Evolutionary conservation across 2,113 vertebrate genomes (phyloP), one percentile per base, ranked within the genome.

Genomic region (Chaetura pelagica): DNA sequence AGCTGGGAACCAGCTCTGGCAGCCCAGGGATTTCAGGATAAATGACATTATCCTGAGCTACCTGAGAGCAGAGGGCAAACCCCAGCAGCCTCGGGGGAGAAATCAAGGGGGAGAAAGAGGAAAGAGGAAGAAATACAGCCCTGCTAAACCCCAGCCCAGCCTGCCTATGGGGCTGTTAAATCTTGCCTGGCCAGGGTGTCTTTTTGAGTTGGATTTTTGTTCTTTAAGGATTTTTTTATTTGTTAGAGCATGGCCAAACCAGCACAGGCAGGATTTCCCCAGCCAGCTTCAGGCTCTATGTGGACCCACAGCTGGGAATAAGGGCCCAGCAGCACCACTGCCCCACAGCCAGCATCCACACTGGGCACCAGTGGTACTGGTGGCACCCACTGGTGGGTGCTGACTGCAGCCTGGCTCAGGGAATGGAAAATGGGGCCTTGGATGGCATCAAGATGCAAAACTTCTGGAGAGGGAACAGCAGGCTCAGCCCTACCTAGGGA

Each of bases 221-320:
- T 38, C 38, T 38, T 38, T 10, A 38, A 38, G 38, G 38, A 38
- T 38, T 38, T 38, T 38, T 46, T 6, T 38, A 8, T 1, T 20
- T 72, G 42, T 4, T 5, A 32, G 68, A 27, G 34, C 23, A 32
- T 4, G 4, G n/a, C n/a, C 38, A 83, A 32, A 1, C 26, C 61
- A 9, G 11, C 6, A 3, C 4, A 18, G 54, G 40, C 12, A 73
- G 76, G 44, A 69, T 12, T 27, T 61, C 38, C 51, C 68, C 46
- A 29, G 23, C 3, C 20, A 20, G 12, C 3, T 30, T 12, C 87
- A 18, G 5, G 6, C 12, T 35, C 64, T 16, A 12, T 3, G 1
- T 0, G 4, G 1, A 9, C 42, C 6, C 27, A 3, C 11, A 18
- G 32, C 46, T 48, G 46, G 46, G 4, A 26, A 3, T 1, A 2